phyloP scores from a whole-genome alignment of 2,113 vertebrate species.

The Hemiprocne comata region DNA sequence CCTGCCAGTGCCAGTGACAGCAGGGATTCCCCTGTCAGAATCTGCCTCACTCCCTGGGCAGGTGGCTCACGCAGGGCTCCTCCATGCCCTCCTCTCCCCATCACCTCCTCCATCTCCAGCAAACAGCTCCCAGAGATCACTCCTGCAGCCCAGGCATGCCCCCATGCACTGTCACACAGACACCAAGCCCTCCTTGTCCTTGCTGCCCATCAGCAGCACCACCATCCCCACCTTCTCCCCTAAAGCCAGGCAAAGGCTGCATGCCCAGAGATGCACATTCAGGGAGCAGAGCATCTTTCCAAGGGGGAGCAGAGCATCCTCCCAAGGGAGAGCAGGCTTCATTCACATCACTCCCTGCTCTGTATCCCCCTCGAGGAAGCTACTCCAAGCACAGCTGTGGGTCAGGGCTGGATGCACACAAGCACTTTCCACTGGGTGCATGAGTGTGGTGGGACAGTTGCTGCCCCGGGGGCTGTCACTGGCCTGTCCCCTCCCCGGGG shows the following conservation, averaged over 20 bases:
- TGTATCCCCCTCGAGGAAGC: accelerated
- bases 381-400: accelerated
- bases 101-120: neutral
- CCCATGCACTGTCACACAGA: neutral
- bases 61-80: neutral
- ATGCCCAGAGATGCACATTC: accelerated
- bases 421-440: slow-evolving; percentile 12
- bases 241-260: neutral
- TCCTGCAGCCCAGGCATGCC: neutral
- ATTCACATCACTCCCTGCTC: neutral
- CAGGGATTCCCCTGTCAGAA: neutral
- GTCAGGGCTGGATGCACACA: neutral
- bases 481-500: neutral
- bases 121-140: neutral
- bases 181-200: neutral
- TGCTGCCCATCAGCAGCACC: neutral
- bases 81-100: neutral
- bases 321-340: neutral
- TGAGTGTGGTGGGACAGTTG: accelerated
- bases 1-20: neutral
- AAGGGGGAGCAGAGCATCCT: neutral
- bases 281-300: neutral
- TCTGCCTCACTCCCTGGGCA: too few species aligned
- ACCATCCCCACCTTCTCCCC: neutral
- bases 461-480: neutral